A percentile compares a stretch with the other conserved stretches of the same genome.
Evolutionary conservation across 2,113 vertebrate genomes (phyloP).

Genomic region (Anas platyrhynchos): DNA sequence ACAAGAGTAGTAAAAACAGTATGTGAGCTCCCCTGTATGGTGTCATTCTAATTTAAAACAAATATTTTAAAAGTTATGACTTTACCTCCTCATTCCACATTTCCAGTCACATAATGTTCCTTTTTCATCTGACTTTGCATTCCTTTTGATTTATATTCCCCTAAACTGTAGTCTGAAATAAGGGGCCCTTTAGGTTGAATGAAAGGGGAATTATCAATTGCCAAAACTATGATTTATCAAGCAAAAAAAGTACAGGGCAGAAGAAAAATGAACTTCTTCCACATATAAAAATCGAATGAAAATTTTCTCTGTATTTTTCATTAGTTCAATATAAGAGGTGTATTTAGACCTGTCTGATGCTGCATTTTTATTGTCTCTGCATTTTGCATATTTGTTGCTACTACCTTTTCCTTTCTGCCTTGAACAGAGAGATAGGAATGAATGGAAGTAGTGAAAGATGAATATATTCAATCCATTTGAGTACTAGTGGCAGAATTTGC

Average conservation of each 20-base stretch:
- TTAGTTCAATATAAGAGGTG: not conserved
- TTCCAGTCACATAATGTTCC: conserved; percentile 36
- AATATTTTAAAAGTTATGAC: conserved; percentile 14
- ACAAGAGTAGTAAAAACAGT: not conserved
- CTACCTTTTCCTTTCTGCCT: not conserved
- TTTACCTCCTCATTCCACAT: conserved; percentile 34
- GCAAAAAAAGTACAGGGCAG: not conserved
- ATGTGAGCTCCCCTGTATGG: not conserved
- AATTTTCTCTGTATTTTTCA: not conserved
- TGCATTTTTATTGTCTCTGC: not conserved
- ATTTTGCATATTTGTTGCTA: not conserved
- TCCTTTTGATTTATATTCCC: conserved; percentile 52
- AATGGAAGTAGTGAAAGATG: not conserved
- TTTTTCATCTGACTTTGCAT: conserved; percentile 49
- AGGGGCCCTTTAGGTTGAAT: conserved; percentile 39
- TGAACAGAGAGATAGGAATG: not conserved
- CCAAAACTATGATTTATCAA: conserved; percentile 1
- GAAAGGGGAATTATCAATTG: conserved; percentile 58
- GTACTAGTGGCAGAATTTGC: not conserved
- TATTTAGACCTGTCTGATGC: not conserved
- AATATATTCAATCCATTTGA: not conserved
- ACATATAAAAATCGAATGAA: not conserved
- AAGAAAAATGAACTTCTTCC: not conserved
- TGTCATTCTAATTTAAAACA: conserved; percentile 36
- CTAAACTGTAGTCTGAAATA: conserved; percentile 26